Percentiles rank a stretch among this genome's conserved stretches.
Evolutionary conservation across 2,113 vertebrate genomes (phyloP).

Genomic region (Clarias macrocephalus): DNA sequence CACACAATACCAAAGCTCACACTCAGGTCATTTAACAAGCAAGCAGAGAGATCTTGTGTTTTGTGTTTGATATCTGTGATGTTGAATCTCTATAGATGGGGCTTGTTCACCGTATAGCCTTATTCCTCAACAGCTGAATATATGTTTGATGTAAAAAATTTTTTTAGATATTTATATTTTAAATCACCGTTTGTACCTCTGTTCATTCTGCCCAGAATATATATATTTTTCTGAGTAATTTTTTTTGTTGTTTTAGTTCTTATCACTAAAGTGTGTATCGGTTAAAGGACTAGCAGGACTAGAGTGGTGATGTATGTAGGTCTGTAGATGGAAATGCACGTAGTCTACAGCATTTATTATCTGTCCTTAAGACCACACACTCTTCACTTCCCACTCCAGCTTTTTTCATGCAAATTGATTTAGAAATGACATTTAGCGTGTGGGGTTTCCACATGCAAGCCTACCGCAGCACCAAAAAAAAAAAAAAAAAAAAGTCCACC

Average conservation of each 20-base stretch:
- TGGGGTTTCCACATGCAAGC: slow-evolving; percentile 58
- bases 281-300: slow-evolving; percentile 6
- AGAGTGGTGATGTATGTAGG: slow-evolving; percentile 25
- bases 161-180: not conserved
- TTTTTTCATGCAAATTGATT: slow-evolving; percentile 68
- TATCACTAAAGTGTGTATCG: not conserved
- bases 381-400: slow-evolving; percentile 47
- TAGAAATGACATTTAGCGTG: slow-evolving; percentile 68
- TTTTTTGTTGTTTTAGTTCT: not conserved
- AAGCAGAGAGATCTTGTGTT: slow-evolving; percentile 46
- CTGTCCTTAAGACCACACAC: slow-evolving; percentile 44
- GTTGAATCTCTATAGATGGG: slow-evolving; percentile 39
- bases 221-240: not conserved
- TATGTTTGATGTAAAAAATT: slow-evolving; percentile 3
- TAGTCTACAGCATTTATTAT: slow-evolving; percentile 56
- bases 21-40: slow-evolving; percentile 49
- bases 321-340: slow-evolving; percentile 48
- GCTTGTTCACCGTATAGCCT: slow-evolving; percentile 38
- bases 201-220: not conserved
- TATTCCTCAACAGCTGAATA: not conserved
- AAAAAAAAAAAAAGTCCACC: slow-evolving; percentile 68
- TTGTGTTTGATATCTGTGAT: slow-evolving; percentile 48
- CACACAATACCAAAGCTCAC: slow-evolving; percentile 23
- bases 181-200: not conserved
- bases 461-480: slow-evolving; percentile 10